Evolutionary conservation across 1,140 invertebrate genomes (phyloP).

Genomic region (Cheumatopsyche charites): DNA sequence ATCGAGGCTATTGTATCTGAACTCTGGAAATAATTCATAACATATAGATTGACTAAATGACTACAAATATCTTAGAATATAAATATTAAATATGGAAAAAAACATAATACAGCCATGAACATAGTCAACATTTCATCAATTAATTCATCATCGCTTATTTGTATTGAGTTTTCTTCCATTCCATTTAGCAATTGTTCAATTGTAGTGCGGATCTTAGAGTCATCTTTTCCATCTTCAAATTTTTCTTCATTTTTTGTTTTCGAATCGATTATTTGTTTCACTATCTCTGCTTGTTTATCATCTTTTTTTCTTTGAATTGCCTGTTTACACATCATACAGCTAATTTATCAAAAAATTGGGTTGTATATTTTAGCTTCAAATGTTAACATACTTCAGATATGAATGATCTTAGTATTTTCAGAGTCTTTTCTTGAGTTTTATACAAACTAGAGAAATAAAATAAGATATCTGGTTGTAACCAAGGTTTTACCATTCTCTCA

Average conservation of each 20-base stretch:
- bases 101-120: constrained; percentile 27
- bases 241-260: not conserved
- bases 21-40: constrained; percentile 30
- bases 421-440: constrained; percentile 3
- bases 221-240: not conserved
- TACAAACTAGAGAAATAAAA: constrained; percentile 7
- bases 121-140: constrained; percentile 32
- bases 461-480: constrained; percentile 17
- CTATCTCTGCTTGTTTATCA: constrained; percentile 10
- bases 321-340: not conserved
- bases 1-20: constrained; percentile 33
- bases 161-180: not conserved
- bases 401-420: constrained; percentile 27
- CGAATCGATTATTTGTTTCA: constrained; percentile 12
- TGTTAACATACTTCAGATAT: constrained; percentile 20
- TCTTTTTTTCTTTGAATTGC: constrained; percentile 26
- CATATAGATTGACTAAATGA: not conserved
- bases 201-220: not conserved
- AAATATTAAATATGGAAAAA: not conserved
- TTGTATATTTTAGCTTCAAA: not conserved
- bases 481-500: constrained; percentile 29
- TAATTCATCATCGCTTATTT: constrained; percentile 28
- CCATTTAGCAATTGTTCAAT: constrained; percentile 23
- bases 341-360: not conserved
- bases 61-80: too few species aligned